Conservation (phyloP, 2,113 vertebrate genomes). For the Aplodontia rufa region DNA sequence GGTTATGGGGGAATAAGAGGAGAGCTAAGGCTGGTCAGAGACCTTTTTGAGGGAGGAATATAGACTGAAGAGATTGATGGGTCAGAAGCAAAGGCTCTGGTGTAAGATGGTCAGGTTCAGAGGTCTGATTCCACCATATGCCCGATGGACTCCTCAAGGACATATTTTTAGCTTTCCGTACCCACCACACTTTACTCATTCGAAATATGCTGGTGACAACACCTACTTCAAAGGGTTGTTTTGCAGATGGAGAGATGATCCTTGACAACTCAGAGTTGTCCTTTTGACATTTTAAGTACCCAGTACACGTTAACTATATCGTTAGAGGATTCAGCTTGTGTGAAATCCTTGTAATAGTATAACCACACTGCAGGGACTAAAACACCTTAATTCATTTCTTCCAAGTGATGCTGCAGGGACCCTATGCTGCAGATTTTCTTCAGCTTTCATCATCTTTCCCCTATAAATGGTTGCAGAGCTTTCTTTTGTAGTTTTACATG, state of each 20-base stretch:
- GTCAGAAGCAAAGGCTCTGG: not conserved
- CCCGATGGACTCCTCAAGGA: not conserved
- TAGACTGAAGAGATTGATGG: not conserved
- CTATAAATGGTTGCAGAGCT: not conserved
- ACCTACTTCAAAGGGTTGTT: not conserved
- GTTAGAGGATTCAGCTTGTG: not conserved
- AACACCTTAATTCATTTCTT: not conserved
- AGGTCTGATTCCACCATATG: not conserved
- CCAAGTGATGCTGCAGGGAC: not conserved
- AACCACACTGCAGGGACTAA: not conserved
- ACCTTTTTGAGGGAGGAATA: not conserved
- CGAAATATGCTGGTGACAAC: not conserved
- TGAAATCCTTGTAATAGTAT: not conserved
- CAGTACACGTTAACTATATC: not conserved
- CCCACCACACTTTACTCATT: not conserved
- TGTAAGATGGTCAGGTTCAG: not conserved
- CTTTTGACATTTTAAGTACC: not conserved
- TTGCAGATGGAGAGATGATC: not conserved
- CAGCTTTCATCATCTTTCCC: not conserved
- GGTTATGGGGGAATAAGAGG: not conserved
- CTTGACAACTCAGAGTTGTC: not conserved
- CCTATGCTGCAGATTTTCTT: not conserved
- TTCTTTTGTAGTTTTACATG: conserved; percentile 17
- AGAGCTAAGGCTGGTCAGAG: not conserved
- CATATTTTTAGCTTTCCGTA: not conserved